phyloP scores from a whole-genome alignment of 2,888 invertebrate genomes.

The Carterocephalus palaemon region DNA sequence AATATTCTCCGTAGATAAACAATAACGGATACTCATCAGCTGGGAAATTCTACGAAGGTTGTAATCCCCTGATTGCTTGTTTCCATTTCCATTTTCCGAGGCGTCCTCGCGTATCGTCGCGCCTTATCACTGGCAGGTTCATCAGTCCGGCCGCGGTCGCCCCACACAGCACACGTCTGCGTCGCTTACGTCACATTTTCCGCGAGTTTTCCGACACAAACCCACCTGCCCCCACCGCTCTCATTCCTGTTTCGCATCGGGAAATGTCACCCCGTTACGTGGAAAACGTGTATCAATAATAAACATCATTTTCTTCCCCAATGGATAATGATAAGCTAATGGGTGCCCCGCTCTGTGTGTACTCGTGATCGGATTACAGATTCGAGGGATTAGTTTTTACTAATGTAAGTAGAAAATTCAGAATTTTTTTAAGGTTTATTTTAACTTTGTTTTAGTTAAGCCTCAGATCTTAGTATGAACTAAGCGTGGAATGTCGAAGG shows the following conservation, averaged over 20 bases:
- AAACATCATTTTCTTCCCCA: conserved; percentile 17
- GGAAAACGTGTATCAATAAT: conserved; percentile 52
- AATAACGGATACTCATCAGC: too few relatives aligned
- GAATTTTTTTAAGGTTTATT: conserved; percentile 51
- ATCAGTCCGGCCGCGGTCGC: conserved; percentile 60
- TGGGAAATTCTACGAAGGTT: neutral
- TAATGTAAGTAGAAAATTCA: conserved; percentile 56
- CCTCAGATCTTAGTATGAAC: neutral
- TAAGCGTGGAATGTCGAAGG: conserved; percentile 46
- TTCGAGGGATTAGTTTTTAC: conserved; percentile 59
- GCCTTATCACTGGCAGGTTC: conserved; percentile 62
- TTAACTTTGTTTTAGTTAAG: conserved; percentile 28
- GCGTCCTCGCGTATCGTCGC: conserved; percentile 47
- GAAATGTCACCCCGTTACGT: conserved; percentile 64
- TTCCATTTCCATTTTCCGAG: conserved; percentile 67
- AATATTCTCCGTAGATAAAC: too few relatives aligned
- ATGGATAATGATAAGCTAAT: conserved; percentile 58
- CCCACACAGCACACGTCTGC: conserved; percentile 54
- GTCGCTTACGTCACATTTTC: conserved; percentile 36
- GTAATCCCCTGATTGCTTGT: conserved; percentile 31
- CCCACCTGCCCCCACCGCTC: conserved; percentile 32
- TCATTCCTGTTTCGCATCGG: conserved; percentile 41
- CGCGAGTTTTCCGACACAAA: conserved; percentile 49
- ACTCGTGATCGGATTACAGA: conserved; percentile 70
- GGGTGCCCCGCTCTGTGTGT: conserved; percentile 54